These are phyloP conservation scores for Platygyra sinensis DNA, from an alignment of 64 coral and sea anemone species.

Conservation along the genomic window DNA sequence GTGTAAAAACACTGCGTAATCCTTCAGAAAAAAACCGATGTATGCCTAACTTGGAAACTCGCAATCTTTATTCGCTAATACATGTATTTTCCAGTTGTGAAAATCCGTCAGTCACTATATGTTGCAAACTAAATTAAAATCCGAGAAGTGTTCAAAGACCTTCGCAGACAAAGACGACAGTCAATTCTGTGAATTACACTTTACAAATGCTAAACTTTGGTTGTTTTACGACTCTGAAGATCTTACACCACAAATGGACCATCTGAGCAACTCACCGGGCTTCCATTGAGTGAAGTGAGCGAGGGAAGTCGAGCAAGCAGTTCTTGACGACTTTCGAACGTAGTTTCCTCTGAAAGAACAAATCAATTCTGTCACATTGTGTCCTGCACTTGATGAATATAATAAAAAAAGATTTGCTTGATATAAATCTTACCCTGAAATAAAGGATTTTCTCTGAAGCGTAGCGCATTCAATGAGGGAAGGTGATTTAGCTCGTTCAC, in stretches of 20 bases:
- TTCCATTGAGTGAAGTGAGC: slow-evolving; percentile 72
- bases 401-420: too few species aligned
- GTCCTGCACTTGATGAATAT: background rate
- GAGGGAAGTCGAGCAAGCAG: slow-evolving; percentile 81
- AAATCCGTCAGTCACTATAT: too few species aligned
- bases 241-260: background rate
- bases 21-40: too few species aligned
- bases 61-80: too few species aligned
- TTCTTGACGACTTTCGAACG: slow-evolving; percentile 81
- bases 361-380: background rate
- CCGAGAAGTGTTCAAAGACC: too few species aligned
- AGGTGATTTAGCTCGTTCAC: slow-evolving; percentile 84
- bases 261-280: slow-evolving; percentile 67
- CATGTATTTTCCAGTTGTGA: too few species aligned
- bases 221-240: background rate
- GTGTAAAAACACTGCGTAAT: too few species aligned
- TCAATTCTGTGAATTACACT: too few species aligned
- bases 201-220: too few species aligned
- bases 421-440: slow-evolving; percentile 65
- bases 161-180: too few species aligned
- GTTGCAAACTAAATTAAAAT: too few species aligned
- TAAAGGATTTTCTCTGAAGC: slow-evolving; percentile 68
- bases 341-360: slow-evolving; percentile 56
- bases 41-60: too few species aligned
- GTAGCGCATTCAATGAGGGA: slow-evolving; percentile 48